Conservation (phyloP, 2,113 vertebrate species). For the Anhinga anhinga region DNA sequence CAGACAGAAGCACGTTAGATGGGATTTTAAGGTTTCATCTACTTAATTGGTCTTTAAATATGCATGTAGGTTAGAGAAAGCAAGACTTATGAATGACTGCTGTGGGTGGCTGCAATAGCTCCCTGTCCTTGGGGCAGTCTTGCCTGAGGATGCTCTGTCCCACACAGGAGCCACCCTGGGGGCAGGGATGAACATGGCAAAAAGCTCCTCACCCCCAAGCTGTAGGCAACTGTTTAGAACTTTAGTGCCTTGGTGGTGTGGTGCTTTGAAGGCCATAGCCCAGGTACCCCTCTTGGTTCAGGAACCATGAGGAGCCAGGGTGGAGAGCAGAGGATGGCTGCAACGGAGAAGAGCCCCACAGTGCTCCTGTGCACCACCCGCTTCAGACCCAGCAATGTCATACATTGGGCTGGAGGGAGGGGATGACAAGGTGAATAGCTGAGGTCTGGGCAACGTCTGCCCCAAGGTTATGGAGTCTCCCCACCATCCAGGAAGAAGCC, state of each 20-base stretch:
- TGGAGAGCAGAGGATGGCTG: neutral
- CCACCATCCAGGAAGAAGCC: neutral
- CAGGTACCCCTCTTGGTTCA: neutral
- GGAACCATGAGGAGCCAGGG: neutral
- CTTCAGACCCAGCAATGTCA: neutral
- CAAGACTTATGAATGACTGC: neutral
- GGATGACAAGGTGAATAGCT: neutral
- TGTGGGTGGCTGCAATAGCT: neutral
- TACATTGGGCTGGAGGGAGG: neutral
- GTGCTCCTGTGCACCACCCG: neutral
- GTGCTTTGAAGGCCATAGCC: neutral
- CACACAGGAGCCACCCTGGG: neutral
- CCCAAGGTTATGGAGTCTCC: neutral
- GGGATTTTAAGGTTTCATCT: neutral
- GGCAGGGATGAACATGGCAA: neutral
- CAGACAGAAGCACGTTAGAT: neutral
- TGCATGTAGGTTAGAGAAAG: slow-evolving; percentile 7
- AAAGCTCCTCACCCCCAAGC: neutral
- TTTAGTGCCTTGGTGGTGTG: neutral
- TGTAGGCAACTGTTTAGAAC: neutral
- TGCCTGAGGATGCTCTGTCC: neutral
- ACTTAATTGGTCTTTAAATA: slow-evolving; percentile 29
- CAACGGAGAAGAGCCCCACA: neutral
- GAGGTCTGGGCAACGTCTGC: neutral
- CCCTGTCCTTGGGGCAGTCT: neutral